Percentiles rank a stretch among this genome's conserved stretches.
Evolutionary conservation across 23 tunicate species (phyloP).

Genomic region (Phallusia fumigata): DNA sequence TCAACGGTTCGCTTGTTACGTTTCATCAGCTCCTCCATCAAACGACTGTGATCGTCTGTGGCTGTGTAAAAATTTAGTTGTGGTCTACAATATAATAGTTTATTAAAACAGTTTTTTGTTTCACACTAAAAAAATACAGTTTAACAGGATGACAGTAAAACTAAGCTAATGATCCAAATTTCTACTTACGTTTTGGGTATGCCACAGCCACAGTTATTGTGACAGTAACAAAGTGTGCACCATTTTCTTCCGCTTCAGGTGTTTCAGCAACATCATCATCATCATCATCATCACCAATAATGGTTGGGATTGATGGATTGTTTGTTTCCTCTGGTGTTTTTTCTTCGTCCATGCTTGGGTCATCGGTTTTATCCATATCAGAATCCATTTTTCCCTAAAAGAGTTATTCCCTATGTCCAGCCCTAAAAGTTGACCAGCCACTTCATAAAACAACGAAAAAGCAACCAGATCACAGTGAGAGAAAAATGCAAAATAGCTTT

Average conservation of each 20-base stretch:
- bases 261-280: neutral
- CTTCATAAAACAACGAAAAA: too few relatives aligned
- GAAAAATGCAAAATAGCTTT: too few relatives aligned
- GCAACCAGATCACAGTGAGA: too few relatives aligned
- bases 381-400: neutral
- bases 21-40: constrained; percentile 73
- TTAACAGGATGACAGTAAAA: too few relatives aligned
- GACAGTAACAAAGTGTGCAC: constrained; percentile 26
- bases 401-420: too few relatives aligned
- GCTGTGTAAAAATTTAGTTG: constrained; percentile 25
- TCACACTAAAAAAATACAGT: too few relatives aligned
- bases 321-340: neutral
- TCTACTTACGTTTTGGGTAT: constrained; percentile 62
- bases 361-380: neutral
- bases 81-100: neutral
- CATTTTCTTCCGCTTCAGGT: neutral
- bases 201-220: constrained; percentile 65
- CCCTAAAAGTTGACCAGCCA: too few relatives aligned
- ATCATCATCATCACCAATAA: too few relatives aligned
- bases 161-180: too few relatives aligned
- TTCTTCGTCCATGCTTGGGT: neutral
- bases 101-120: neutral
- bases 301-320: neutral
- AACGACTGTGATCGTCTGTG: constrained; percentile 52
- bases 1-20: constrained; percentile 79